Evolutionary conservation across 2,113 vertebrate species (phyloP).

Genomic region (Shinisaurus crocodilurus): DNA sequence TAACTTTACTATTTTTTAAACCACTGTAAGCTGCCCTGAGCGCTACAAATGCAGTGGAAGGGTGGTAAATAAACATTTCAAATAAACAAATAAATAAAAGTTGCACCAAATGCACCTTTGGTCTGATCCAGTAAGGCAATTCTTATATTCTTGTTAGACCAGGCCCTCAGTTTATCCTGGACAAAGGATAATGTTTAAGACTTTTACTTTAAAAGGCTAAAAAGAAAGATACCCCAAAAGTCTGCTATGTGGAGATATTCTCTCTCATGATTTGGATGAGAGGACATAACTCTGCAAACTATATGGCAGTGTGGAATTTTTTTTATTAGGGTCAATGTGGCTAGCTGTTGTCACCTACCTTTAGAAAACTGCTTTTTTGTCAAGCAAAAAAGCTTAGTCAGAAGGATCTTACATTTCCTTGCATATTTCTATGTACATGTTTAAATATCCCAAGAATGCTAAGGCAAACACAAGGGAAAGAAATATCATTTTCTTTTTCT

Average conservation of each 20-base stretch:
- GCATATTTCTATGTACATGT: not conserved
- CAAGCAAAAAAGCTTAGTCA: not conserved
- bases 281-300: not conserved
- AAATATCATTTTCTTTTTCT: slow-evolving; percentile 32
- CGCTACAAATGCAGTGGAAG: too few relatives aligned
- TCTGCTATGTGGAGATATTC: too few relatives aligned
- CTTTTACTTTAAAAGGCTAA: not conserved
- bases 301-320: too few relatives aligned
- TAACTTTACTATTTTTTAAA: too few relatives aligned
- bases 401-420: not conserved
- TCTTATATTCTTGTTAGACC: not conserved
- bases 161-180: not conserved
- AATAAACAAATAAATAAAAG: not conserved
- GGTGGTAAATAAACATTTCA: too few relatives aligned
- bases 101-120: not conserved
- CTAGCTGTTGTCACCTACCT: not conserved
- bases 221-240: not conserved
- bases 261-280: not conserved
- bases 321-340: too few relatives aligned
- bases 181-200: too few relatives aligned
- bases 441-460: not conserved
- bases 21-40: too few relatives aligned
- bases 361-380: not conserved
- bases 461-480: not conserved
- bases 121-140: not conserved